Base-by-base conservation (phyloP, 2,113 vertebrate species). In the Larimichthys crocea region DNA sequence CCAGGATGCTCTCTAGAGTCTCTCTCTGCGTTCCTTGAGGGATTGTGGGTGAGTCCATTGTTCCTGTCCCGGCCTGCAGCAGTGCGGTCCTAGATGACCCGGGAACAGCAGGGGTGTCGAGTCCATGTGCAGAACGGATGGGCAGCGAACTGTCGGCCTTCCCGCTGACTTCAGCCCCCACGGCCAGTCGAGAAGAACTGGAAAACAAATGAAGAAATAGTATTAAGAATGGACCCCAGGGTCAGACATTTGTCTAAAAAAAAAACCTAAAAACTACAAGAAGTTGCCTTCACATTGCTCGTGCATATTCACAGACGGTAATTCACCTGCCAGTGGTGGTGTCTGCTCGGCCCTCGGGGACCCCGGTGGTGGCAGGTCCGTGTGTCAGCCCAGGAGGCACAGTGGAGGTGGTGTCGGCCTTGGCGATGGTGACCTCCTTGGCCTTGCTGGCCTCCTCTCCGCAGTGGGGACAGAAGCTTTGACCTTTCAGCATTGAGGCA, bases 381-480 rank as follows among this genome's bases (percentile, higher is more conserved):
- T 92, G 90, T 11, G 83, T 19, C 12, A 69, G 42, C 0, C 42
- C 35, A 14, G 84, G 89, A 0, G 94, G 94, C 72, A 97, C 95
- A 0, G 95, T 97, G 68, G 98, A 99, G 35, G 98, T 99, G 0
- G 98, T 99, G 94, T 99, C 98, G 0, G 98, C 98, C 90, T 99
- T 99, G 44, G 98, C 97, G 61, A 99, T 96, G 15, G 98, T 99
- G 87, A 99, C 98, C 90, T 99, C 98, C 92, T 96, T 98, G 77
- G 98, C 97, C 89, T 99, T 99, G 88, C 95, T 90, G 86, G 95
- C 94, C 60, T 99, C 98, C 68, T 99, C 98, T 62, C 98, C 98
- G 0, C 98, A 99, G 91, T 99, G 98, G 6, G 98, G 98, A 86
- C 98, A 99, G 93, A 97, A 99, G 92, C 97, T 98, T 88, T 94